A percentile compares a stretch with the other conserved stretches of the same genome.
phyloP scores from a whole-genome alignment of 2,113 vertebrate species.

The Corythornis madagascariensis region DNA sequence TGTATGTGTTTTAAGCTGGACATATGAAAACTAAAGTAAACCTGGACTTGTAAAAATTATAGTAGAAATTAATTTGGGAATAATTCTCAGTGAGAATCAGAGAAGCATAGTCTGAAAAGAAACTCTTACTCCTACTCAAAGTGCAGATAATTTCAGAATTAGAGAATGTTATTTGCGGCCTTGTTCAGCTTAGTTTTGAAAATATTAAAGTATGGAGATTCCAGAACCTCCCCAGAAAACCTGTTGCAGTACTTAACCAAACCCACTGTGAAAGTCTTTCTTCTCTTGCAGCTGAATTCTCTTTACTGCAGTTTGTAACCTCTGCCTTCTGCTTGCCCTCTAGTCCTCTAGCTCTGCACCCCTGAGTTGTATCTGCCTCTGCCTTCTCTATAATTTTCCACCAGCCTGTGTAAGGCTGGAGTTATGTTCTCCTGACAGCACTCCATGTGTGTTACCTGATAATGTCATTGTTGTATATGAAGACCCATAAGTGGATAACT shows the following conservation, averaged over 20 bases:
- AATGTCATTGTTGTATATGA: accelerated
- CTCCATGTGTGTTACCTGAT: accelerated
- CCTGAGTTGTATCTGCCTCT: accelerated
- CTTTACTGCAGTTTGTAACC: not conserved
- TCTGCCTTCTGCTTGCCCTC: not conserved
- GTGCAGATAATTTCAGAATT: not conserved
- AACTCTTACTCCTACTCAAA: not conserved
- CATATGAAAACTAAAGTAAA: not conserved
- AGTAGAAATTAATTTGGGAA: not conserved
- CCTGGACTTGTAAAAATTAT: not conserved
- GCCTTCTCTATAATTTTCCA: not conserved
- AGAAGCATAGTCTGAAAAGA: not conserved
- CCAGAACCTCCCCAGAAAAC: not conserved
- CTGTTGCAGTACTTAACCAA: not conserved
- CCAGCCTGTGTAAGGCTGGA: accelerated
- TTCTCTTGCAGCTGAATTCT: not conserved
- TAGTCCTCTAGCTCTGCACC: not conserved
- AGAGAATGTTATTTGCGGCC: not conserved
- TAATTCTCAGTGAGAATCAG: not conserved
- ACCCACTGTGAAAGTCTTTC: not conserved
- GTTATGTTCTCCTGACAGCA: not conserved
- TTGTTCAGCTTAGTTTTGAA: not conserved
- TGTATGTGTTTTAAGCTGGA: not conserved
- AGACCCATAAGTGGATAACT: accelerated
- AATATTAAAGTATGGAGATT: not conserved